phyloP scores from a whole-genome alignment of 2,888 invertebrate species.

The Monochamus alternatus region DNA sequence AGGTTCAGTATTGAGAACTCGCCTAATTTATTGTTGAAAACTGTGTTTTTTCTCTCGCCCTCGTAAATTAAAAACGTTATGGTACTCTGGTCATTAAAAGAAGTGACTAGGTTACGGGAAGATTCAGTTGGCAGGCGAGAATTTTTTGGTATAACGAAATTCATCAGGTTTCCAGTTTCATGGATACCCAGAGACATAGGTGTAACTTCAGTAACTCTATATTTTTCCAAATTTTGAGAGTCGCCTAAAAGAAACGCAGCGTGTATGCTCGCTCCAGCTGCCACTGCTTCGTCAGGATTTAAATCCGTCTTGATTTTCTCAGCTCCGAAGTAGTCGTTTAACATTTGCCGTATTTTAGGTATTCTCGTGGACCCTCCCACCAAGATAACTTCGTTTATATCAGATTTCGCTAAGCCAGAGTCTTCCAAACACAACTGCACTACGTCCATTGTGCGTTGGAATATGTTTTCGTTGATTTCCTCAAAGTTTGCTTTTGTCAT shows the following conservation, averaged over 20 bases:
- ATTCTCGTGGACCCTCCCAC: constrained; percentile 61
- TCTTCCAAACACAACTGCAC: constrained; percentile 51
- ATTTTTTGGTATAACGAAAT: constrained; percentile 53
- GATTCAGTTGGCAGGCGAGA: constrained; percentile 46
- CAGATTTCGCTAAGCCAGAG: constrained; percentile 42
- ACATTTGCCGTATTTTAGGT: constrained; percentile 54
- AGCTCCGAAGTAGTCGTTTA: constrained; percentile 50
- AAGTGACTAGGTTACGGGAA: constrained; percentile 33
- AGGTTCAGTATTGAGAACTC: constrained; percentile 41
- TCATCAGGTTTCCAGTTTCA: constrained; percentile 49
- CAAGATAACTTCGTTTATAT: constrained; percentile 58
- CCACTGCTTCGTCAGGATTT: constrained; percentile 60
- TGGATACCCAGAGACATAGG: constrained; percentile 56
- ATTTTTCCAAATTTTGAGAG: constrained; percentile 40
- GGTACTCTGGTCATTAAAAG: constrained; percentile 46
- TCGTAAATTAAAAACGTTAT: constrained; percentile 48
- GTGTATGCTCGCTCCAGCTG: constrained; percentile 59
- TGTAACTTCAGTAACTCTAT: constrained; percentile 55
- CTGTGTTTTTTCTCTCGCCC: constrained; percentile 49
- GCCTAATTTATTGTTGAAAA: constrained; percentile 45
- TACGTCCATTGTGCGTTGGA: constrained; percentile 50
- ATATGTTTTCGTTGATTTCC: constrained; percentile 44
- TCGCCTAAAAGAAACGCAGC: constrained; percentile 50
- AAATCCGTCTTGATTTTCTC: constrained; percentile 52
- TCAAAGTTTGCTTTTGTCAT: constrained; percentile 54